These are phyloP conservation scores for Camponotus vicinus DNA, from an alignment of 1,140 invertebrate genomes.

Conservation along the genomic window DNA sequence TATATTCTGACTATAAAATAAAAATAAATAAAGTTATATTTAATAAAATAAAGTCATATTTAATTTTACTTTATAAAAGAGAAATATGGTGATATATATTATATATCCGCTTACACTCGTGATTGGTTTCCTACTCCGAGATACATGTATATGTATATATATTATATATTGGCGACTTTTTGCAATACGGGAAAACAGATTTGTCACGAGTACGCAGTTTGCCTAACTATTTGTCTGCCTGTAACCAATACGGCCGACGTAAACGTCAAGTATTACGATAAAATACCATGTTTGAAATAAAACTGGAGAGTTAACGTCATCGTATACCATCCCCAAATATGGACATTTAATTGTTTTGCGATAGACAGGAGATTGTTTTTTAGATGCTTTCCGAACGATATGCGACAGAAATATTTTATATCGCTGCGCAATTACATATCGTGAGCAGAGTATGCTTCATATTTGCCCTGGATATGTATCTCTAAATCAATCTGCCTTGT, in stretches of 20 bases:
- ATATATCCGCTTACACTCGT: background rate
- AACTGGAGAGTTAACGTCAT: constrained; percentile 43
- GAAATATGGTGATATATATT: background rate
- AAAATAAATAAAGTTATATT: background rate
- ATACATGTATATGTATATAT: constrained; percentile 7
- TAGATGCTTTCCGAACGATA: constrained; percentile 25
- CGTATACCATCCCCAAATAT: constrained; percentile 45
- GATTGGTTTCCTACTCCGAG: constrained; percentile 11
- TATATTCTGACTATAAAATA: constrained; percentile 6
- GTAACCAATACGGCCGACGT: constrained; percentile 47
- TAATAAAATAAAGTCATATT: background rate
- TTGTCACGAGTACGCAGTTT: constrained; percentile 37
- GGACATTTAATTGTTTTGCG: constrained; percentile 51
- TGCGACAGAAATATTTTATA: constrained; percentile 33
- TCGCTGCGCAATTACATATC: background rate
- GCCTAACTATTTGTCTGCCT: constrained; percentile 46
- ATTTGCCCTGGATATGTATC: background rate
- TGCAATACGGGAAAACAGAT: constrained; percentile 48
- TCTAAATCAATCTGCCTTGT: background rate
- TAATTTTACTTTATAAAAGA: constrained; percentile 8
- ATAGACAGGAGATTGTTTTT: constrained; percentile 51
- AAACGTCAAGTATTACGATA: constrained; percentile 60
- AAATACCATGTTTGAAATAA: constrained; percentile 56
- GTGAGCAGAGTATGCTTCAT: background rate
- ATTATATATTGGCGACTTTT: constrained; percentile 31